These are phyloP conservation scores for Rhadinocentrus ornatus DNA, from an alignment of 2,797 vertebrate genomes.

Conservation along the genomic window DNA sequence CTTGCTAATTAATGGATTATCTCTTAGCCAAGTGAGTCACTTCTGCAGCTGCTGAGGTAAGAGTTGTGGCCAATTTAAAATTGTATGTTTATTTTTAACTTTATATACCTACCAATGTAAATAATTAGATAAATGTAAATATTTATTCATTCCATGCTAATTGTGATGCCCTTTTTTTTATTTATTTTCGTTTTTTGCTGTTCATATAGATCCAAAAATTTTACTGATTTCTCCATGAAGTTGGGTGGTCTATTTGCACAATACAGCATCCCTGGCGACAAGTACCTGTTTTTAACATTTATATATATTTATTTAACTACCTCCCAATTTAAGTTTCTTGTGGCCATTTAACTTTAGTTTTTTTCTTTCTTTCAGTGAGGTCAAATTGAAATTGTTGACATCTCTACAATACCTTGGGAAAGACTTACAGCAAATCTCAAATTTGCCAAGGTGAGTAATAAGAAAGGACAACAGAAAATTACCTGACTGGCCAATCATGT, in stretches of 20 bases:
- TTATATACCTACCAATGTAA: neutral
- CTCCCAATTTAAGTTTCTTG: neutral
- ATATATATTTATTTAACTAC: neutral
- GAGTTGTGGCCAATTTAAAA: neutral
- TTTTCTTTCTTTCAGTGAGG: slow-evolving; percentile 71
- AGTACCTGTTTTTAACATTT: slow-evolving; percentile 63
- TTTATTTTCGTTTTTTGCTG: neutral
- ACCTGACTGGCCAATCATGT: neutral
- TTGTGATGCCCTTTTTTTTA: neutral
- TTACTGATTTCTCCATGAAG: slow-evolving; percentile 82
- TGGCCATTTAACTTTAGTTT: neutral
- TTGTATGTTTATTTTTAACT: slow-evolving; percentile 2
- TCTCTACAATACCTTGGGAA: slow-evolving; percentile 83
- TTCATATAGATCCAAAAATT: slow-evolving; percentile 80
- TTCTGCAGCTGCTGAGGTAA: slow-evolving; percentile 87
- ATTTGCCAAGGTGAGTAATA: slow-evolving; percentile 77
- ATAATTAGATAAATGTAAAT: neutral
- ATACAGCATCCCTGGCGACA: slow-evolving; percentile 85
- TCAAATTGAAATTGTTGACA: slow-evolving; percentile 82
- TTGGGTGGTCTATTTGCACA: slow-evolving; percentile 79
- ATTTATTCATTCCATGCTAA: slow-evolving; percentile 6
- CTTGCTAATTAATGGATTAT: slow-evolving; percentile 26
- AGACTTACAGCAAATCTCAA: slow-evolving; percentile 84
- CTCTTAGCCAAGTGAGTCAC: slow-evolving; percentile 82
- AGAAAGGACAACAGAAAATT: neutral